Evolutionary conservation across 30 jellyfish, hydroid and myxozoan genomes (phyloP).

Genomic region (Chironex yamaguchii): DNA sequence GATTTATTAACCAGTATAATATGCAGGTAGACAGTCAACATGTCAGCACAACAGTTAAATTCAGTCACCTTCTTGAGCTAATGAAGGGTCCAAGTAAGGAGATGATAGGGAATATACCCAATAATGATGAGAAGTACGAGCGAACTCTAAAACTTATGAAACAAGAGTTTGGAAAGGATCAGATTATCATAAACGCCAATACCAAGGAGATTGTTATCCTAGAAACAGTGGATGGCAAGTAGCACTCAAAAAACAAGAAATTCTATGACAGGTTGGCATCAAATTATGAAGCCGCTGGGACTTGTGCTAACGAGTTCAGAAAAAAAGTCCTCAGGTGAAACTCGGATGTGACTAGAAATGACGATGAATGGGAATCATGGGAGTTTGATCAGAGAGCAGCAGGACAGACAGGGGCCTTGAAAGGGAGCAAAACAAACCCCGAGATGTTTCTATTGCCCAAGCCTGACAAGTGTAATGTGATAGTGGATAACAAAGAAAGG

Average conservation of each 20-base stretch:
- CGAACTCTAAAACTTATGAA: background rate
- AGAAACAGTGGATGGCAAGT: background rate
- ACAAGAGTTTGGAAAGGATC: conserved; percentile 37
- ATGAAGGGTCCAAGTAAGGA: background rate
- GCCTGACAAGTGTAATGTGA: conserved; percentile 57
- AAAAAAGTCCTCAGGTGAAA: conserved; percentile 3
- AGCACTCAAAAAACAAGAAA: conserved; percentile 1
- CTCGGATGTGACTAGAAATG: conserved; percentile 1
- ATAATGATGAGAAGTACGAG: background rate
- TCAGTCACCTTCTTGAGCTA: background rate
- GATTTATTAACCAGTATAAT: background rate
- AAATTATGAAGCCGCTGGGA: conserved; percentile 24
- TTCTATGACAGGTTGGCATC: conserved; percentile 10
- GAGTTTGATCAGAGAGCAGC: conserved; percentile 4
- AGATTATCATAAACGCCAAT: conserved; percentile 25
- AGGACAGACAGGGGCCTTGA: too few relatives aligned
- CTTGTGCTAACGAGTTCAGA: conserved; percentile 8
- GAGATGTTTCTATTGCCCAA: conserved; percentile 54
- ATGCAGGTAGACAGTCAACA: background rate
- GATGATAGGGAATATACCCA: background rate
- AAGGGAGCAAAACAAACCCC: conserved; percentile 35
- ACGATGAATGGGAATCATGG: conserved; percentile 48
- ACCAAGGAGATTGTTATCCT: conserved; percentile 15
- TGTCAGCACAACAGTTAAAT: background rate
- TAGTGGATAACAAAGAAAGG: conserved; percentile 28